Conservation (phyloP, 2,888 invertebrate species). For the Gerris lacustris region DNA sequence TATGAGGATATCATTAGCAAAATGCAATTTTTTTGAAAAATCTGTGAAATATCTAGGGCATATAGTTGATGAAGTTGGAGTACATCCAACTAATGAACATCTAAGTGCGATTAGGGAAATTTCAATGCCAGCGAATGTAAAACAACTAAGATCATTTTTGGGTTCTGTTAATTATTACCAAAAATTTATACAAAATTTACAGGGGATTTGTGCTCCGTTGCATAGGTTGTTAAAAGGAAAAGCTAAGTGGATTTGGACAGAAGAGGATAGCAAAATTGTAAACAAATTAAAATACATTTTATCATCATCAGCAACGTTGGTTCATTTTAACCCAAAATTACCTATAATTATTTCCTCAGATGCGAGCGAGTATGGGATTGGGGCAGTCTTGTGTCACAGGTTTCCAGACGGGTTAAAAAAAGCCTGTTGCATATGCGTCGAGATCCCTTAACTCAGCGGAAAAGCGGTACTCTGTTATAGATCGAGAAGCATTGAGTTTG, state of each 20-base stretch:
- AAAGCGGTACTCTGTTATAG: too few species aligned
- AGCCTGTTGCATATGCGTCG: conserved; percentile 12
- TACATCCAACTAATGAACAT: too few species aligned
- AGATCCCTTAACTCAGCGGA: conserved; percentile 2
- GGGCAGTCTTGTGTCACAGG: conserved; percentile 15
- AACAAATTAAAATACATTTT: too few species aligned
- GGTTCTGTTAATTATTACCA: conserved; percentile 9
- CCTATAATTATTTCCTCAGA: background rate
- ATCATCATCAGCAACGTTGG: too few species aligned
- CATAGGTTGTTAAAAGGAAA: conserved; percentile 9
- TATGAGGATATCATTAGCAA: background rate
- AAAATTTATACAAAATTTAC: conserved; percentile 7
- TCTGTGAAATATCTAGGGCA: too few species aligned
- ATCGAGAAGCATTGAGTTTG: background rate
- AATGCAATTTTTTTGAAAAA: too few species aligned
- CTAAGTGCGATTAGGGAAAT: too few species aligned
- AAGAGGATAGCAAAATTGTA: conserved; percentile 7
- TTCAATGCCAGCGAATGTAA: background rate
- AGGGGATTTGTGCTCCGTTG: conserved; percentile 6
- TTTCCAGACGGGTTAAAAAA: conserved; percentile 11
- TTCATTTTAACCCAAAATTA: too few species aligned
- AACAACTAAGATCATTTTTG: background rate
- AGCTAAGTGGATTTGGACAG: conserved; percentile 6
- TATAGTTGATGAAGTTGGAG: too few species aligned
- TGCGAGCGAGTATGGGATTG: conserved; percentile 13